Conservation (phyloP, 2,113 vertebrate genomes). For the Talpa occidentalis region DNA sequence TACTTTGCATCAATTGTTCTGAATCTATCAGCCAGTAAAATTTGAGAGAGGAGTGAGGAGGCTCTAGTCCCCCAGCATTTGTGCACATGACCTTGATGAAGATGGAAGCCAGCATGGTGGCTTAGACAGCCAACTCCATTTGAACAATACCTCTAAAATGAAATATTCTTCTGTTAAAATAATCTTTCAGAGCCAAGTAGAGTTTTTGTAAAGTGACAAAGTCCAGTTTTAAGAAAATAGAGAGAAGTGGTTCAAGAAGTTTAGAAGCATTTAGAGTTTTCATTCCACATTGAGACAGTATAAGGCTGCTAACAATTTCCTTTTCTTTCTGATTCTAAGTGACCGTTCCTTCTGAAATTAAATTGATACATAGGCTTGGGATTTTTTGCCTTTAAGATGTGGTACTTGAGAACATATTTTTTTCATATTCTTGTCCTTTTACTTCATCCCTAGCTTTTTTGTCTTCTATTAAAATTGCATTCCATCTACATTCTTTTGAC, state of each 20-base stretch:
- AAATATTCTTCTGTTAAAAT: constrained; percentile 43
- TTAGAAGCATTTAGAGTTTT: constrained; percentile 20
- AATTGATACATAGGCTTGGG: not conserved
- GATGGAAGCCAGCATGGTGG: not conserved
- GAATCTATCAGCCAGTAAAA: not conserved
- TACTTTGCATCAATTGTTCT: not conserved
- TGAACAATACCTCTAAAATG: not conserved
- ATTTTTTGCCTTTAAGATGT: not conserved
- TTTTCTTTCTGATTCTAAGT: not conserved
- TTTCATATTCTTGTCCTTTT: not conserved
- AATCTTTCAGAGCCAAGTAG: constrained; percentile 3
- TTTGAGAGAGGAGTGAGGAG: not conserved
- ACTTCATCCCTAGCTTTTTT: not conserved
- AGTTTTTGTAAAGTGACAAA: constrained; percentile 39
- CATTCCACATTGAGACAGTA: not conserved
- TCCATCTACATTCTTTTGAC: not conserved
- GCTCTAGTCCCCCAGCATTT: not conserved
- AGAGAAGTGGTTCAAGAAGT: not conserved
- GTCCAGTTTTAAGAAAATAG: constrained; percentile 16
- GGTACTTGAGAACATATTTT: not conserved
- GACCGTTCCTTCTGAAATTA: not conserved
- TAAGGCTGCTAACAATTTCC: not conserved
- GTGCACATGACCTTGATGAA: not conserved
- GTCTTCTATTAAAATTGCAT: not conserved
- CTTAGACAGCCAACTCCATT: not conserved